Base-by-base conservation (phyloP, 2,888 invertebrate species). In the Agriopis marginaria region DNA sequence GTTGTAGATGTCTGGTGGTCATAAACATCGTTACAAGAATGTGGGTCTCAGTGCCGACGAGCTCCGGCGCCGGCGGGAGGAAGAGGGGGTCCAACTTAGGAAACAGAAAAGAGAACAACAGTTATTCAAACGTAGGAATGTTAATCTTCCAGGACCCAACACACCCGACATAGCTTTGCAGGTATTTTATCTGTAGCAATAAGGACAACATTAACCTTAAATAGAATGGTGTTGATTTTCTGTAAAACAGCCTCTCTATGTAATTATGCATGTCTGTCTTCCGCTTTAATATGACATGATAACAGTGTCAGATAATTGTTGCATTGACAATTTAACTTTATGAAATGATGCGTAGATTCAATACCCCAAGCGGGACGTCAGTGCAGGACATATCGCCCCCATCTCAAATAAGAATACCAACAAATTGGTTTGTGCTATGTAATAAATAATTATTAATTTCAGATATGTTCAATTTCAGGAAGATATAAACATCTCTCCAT, bases 91-190 rank as follows among this genome's bases (percentile, higher is more conserved):
- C 42, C 99, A 99, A 85, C 95, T 99, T 60, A 95, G 99, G 63
- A 99, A 99, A 95, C 98, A 98, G 83, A 99, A 99, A 90, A 94
- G 99, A 73, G 99, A 99, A 89, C 98, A 98, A 86, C 99, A 99
- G 89, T 93, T 99, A 49, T 98, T 97, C 75, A 99, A 99, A 92
- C 95, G 98, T 69, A 95, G 99, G 79, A 99, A 99, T 96, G 98
- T 99, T 71, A 94, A 86, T 79, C 86, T 88, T 74, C 92, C 89
- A 74, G 86, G 89, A 75, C 88, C 83, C 1, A 89, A 91, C 79
- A 79, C 88, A 45, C 90, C 93, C 65, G 93, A 93, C 71, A 85
- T 88, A 72, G 80, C 86, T 40, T 74, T 89, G 72, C 92, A 89
- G 86, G 93, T 92, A 79, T 74, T 83, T 62, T 68, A 12, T 42